A percentile compares a stretch with the other conserved stretches of the same genome.
These are phyloP conservation scores for Mormyrus iriodes DNA, from an alignment of 2,113 vertebrate species.

Conservation along the genomic window DNA sequence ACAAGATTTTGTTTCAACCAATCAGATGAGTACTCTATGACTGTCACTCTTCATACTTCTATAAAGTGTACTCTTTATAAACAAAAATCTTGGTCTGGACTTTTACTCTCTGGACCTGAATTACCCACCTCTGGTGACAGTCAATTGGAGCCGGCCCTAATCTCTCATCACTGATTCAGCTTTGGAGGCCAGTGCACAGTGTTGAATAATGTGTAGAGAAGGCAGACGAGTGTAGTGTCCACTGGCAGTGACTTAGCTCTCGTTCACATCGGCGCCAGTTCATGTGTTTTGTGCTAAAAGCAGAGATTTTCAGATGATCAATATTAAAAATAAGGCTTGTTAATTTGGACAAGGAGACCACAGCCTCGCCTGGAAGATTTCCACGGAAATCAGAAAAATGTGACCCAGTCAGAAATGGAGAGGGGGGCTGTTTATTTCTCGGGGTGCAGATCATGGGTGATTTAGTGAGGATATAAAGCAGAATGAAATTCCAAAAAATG, in stretches of 20 bases:
- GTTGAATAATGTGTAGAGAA: neutral
- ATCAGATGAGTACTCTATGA: too few species aligned
- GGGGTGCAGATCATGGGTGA: neutral
- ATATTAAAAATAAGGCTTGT: neutral
- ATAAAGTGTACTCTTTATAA: too few species aligned
- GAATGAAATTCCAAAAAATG: neutral
- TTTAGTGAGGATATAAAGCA: neutral
- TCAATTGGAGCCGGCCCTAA: neutral
- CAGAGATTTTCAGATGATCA: neutral
- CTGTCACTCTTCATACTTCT: neutral
- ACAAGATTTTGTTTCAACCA: too few species aligned
- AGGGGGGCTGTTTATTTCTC: neutral
- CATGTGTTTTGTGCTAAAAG: neutral
- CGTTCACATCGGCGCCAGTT: neutral
- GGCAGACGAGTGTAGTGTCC: neutral
- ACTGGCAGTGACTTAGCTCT: neutral
- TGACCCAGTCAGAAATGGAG: neutral
- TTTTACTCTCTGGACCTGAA: neutral
- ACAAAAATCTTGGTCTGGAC: neutral
- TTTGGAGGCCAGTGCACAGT: neutral
- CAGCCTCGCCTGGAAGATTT: neutral
- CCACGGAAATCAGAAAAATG: neutral
- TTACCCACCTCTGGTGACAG: neutral
- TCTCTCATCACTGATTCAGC: neutral
- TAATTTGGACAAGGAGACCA: neutral